Conservation (phyloP, 2,888 invertebrate species). For the Lasioglossum calceatum region DNA sequence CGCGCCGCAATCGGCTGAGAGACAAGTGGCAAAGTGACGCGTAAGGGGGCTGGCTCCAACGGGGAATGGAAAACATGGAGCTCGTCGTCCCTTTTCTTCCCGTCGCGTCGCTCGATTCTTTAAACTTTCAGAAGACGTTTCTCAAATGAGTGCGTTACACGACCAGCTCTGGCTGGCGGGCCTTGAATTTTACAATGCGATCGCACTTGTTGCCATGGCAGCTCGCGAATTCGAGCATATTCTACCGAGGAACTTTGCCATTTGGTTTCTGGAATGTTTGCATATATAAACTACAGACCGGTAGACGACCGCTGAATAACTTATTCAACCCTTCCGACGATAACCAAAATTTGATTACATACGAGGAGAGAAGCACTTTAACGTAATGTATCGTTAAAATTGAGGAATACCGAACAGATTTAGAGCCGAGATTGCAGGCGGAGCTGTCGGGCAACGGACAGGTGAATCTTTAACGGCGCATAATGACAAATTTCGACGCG, state of each 20-base stretch:
- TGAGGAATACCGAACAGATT: not conserved
- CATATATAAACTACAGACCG: not conserved
- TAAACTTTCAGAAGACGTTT: not conserved
- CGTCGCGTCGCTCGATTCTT: not conserved
- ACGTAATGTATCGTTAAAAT: not conserved
- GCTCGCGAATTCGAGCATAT: not conserved
- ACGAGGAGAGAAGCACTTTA: not conserved
- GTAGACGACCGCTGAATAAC: not conserved
- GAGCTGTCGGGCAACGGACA: not conserved
- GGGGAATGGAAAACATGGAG: not conserved
- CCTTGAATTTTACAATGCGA: not conserved
- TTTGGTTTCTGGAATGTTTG: not conserved
- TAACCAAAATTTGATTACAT: no score
- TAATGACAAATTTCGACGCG: slow-evolving; percentile 59
- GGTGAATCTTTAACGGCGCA: slow-evolving; percentile 59
- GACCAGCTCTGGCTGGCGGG: not conserved
- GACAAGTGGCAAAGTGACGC: slow-evolving; percentile 3
- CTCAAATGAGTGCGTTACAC: not conserved
- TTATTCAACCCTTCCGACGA: no score
- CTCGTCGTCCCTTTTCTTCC: not conserved
- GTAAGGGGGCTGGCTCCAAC: not conserved
- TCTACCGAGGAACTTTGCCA: not conserved
- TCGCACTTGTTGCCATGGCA: not conserved
- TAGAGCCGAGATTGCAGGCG: not conserved
- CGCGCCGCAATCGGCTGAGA: slow-evolving; percentile 35